A percentile compares a stretch with the other conserved stretches of the same genome.
Conservation (phyloP, 2,797 vertebrate genomes). For the Danio albolineatus region DNA sequence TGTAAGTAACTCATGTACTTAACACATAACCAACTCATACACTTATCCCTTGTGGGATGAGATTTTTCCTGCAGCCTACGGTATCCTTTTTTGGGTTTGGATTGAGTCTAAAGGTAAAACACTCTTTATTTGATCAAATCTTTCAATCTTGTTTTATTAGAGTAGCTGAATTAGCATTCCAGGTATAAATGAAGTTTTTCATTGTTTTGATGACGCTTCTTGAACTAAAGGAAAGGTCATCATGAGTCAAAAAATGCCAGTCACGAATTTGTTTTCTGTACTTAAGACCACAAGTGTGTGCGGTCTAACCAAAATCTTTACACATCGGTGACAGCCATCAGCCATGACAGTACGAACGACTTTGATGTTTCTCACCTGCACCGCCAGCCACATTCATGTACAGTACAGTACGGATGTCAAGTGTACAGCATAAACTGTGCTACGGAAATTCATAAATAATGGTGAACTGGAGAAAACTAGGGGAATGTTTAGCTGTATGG, state of each 20-base stretch:
- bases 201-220: background rate
- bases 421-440: background rate
- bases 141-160: background rate
- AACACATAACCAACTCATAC: no score
- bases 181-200: background rate
- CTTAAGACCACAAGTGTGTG: slow-evolving; percentile 31
- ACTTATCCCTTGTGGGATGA: background rate
- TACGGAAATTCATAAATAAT: background rate
- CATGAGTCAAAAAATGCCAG: slow-evolving; percentile 21
- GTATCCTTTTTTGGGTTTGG: no score
- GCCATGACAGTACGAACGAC: background rate
- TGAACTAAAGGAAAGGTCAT: background rate
- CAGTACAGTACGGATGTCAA: slow-evolving; percentile 14
- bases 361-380: slow-evolving; percentile 10
- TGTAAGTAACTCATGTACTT: background rate
- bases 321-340: slow-evolving; percentile 41
- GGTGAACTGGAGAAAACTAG: background rate
- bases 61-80: background rate
- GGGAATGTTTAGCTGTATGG: background rate
- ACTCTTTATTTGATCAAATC: background rate
- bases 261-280: slow-evolving; percentile 5
- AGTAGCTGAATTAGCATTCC: background rate
- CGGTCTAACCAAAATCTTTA: slow-evolving; percentile 49
- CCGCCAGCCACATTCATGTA: background rate
- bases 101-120: no score